Conservation (phyloP, 2,113 vertebrate species). For the Turnix velox region DNA sequence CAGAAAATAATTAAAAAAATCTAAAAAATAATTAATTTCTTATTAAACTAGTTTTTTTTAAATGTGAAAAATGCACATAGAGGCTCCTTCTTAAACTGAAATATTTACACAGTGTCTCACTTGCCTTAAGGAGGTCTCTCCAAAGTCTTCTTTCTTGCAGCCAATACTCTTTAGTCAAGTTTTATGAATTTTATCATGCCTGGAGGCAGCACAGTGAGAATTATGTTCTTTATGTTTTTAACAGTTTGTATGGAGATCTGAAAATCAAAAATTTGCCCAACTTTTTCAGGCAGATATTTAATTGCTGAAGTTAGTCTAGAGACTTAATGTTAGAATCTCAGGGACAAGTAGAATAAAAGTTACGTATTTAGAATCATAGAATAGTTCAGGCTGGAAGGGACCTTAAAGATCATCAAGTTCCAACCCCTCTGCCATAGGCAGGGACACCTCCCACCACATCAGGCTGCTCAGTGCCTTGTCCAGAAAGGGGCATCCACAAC, state of each 20-base stretch:
- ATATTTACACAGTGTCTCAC: not conserved
- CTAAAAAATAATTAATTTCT: not conserved
- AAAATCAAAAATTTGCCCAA: not conserved
- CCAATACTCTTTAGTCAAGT: not conserved
- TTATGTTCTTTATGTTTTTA: not conserved
- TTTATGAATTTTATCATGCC: not conserved
- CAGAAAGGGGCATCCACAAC: too few species aligned
- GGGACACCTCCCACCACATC: too few species aligned
- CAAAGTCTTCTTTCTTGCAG: not conserved
- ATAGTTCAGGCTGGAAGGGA: too few species aligned
- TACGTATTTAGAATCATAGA: too few species aligned
- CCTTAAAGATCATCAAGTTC: too few species aligned
- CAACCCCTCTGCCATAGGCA: too few species aligned
- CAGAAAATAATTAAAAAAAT: not conserved
- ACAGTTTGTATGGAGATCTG: not conserved
- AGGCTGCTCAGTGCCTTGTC: too few species aligned
- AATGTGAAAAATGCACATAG: not conserved
- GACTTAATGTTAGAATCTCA: not conserved
- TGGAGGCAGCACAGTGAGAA: not conserved
- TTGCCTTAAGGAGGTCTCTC: not conserved
- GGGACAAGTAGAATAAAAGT: not conserved
- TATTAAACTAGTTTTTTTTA: not conserved
- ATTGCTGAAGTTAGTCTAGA: not conserved
- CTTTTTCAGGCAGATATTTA: not conserved
- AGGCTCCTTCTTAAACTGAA: not conserved